A percentile compares a stretch with the other conserved stretches of the same genome.
phyloP scores from a whole-genome alignment of 2,113 vertebrate genomes.

The Talpa occidentalis region DNA sequence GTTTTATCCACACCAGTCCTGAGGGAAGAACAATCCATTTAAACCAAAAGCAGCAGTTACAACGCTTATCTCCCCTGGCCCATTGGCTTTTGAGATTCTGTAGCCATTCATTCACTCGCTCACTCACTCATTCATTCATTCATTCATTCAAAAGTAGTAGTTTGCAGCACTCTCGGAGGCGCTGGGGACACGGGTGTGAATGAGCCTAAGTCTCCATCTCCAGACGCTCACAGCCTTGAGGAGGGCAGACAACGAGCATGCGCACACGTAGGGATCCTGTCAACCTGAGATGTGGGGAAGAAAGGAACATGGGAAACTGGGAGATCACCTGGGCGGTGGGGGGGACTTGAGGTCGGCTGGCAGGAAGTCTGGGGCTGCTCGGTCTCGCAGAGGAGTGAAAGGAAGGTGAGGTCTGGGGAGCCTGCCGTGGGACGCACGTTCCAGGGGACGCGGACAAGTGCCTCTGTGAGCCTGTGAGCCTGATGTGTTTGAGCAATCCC shows the following conservation, averaged over 20 bases:
- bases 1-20: background rate
- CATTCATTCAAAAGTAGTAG: background rate
- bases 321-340: background rate
- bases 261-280: too few relatives aligned
- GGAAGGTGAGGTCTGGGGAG: background rate
- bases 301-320: background rate
- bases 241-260: background rate
- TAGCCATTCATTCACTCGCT: background rate
- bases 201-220: background rate
- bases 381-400: background rate
- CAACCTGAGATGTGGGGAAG: too few relatives aligned
- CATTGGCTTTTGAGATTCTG: background rate
- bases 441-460: background rate
- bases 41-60: background rate
- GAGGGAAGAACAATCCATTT: background rate
- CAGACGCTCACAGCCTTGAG: rapidly evolving
- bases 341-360: background rate
- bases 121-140: background rate
- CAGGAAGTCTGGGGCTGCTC: background rate
- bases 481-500: background rate
- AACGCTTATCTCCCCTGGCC: background rate
- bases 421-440: rapidly evolving
- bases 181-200: background rate
- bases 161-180: background rate
- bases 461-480: background rate